Conservation (phyloP, 2,888 invertebrate species). For the Galerucella calmariensis region DNA sequence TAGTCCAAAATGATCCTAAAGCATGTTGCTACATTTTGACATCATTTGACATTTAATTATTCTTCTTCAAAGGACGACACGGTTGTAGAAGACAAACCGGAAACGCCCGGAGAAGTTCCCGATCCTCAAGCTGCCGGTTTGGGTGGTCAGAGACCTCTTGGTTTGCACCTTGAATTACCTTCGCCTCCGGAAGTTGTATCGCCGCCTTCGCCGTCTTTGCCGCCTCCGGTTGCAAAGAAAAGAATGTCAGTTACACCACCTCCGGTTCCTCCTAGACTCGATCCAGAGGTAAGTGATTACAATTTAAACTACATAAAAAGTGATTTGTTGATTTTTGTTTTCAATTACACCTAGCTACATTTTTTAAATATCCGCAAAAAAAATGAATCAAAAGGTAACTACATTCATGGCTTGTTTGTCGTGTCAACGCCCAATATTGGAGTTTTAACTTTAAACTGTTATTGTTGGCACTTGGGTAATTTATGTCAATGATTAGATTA, state of each 20-base stretch:
- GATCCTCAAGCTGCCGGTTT: constrained; percentile 80
- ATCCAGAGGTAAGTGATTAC: constrained; percentile 66
- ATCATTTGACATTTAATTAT: background rate
- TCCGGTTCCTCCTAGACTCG: constrained; percentile 71
- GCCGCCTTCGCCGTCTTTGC: constrained; percentile 52
- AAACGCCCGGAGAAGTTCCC: constrained; percentile 83
- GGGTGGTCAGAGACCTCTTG: constrained; percentile 83
- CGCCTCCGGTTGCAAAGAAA: constrained; percentile 67
- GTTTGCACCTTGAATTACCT: constrained; percentile 69
- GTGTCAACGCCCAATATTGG: no score
- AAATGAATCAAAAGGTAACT: no score
- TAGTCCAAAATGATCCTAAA: no score
- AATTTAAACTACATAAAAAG: no score
- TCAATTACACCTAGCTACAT: no score
- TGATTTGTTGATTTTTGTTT: no score
- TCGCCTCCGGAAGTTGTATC: constrained; percentile 62
- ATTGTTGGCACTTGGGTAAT: no score
- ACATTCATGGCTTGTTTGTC: no score
- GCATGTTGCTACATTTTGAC: no score
- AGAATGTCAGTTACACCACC: constrained; percentile 67
- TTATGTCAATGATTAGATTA: no score
- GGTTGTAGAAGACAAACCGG: constrained; percentile 71
- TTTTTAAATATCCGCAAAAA: no score
- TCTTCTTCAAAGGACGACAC: constrained; percentile 60
- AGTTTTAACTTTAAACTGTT: no score